A percentile compares a stretch with the other conserved stretches of the same genome.
phyloP scores from a whole-genome alignment of 2,113 vertebrate genomes.

The Orycteropus afer region DNA sequence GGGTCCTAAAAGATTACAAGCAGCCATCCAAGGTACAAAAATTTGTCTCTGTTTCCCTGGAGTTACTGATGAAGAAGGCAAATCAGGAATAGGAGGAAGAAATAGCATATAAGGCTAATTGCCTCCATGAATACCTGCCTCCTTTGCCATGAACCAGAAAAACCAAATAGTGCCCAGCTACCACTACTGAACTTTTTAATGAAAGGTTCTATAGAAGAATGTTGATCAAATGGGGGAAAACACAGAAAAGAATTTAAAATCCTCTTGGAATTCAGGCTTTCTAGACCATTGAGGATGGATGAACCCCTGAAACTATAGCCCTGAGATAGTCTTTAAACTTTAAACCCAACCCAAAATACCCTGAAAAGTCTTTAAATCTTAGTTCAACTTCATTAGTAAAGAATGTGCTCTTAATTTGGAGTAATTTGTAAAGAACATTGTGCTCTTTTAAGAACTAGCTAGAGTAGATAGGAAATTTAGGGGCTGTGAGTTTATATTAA shows the following conservation, averaged over 20 bases:
- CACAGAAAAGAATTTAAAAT: neutral
- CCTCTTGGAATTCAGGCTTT: neutral
- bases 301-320: neutral
- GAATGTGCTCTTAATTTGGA: neutral
- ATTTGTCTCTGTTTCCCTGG: neutral
- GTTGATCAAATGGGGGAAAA: neutral
- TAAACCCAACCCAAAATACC: neutral
- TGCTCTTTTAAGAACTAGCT: neutral
- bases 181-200: neutral
- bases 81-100: neutral
- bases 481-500: neutral
- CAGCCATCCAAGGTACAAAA: neutral
- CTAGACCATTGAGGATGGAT: neutral
- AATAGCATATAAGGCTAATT: neutral
- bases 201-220: neutral
- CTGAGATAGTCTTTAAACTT: neutral
- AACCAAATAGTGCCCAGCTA: neutral
- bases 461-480: neutral
- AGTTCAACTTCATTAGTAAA: neutral
- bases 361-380: too few relatives aligned
- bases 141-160: neutral
- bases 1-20: neutral
- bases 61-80: neutral
- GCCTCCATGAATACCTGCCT: neutral
- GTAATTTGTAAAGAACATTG: too few relatives aligned